Evolutionary conservation across 1,140 invertebrate genomes (phyloP), one percentile per base, ranked within the genome.

Genomic region (Cydia pomonella): DNA sequence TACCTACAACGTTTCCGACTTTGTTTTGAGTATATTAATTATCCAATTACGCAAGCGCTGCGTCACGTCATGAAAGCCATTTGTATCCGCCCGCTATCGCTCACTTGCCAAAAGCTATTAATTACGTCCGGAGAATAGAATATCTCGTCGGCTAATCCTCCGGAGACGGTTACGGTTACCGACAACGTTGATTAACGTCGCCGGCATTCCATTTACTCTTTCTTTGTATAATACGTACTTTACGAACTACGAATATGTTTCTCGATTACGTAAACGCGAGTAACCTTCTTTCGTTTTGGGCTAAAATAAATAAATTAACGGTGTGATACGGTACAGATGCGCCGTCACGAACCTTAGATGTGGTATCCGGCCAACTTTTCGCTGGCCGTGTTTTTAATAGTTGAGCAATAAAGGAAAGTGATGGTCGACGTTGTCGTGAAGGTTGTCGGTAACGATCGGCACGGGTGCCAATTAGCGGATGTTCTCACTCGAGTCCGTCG

Each of bases 81-180:
- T 89, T 82, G 81, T 84, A 85, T 79, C 82, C 80, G 81, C 77
- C 84, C 82, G 81, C 87, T 78, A 78, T 83, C 87, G 83, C 88
- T 88, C 87, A 87, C 89, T 91, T 92, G 89, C 91, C 91, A 92
- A 92, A 92, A 91, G 89, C 91, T 88, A 92, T 92, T 92, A 92
- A 92, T 92, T 92, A 91, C 88, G 73, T 76, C 79, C 85, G 80
- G 83, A 89, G 90, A 92, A 92, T 91, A 91, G 90, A 92, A 91
- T 91, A 92, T 90, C 89, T 88, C 83, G 80, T 74, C 88, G 85
- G 85, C 85, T 87, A 87, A 90, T 89, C 87, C 89, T 87, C 86
- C 85, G 81, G 87, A 90, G 89, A 91, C 81, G 86, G 87, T 84
- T 89, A 87, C 88, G 86, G 86, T 92, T 90, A 90, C 88, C 84